Evolutionary conservation across 37 sponge, comb jelly and placozoan genomes (phyloP).

Genomic region (Theonella swinhoei): DNA sequence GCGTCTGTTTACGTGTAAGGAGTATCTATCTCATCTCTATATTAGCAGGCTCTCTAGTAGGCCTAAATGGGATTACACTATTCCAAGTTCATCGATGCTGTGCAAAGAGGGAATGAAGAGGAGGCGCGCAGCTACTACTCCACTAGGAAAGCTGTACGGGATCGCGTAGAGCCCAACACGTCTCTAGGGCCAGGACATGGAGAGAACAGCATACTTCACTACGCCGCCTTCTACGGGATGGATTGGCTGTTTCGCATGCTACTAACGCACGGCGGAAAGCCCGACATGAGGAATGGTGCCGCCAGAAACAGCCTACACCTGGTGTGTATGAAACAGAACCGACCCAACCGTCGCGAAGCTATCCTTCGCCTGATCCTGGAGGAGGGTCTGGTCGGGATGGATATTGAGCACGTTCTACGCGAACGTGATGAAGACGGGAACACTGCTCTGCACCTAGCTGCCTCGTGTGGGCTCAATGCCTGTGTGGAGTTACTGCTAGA

Average conservation of each 20-base stretch:
- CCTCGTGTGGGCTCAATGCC: conserved; percentile 40
- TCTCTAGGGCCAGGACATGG: conserved; percentile 12
- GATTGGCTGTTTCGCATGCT: conserved; percentile 40
- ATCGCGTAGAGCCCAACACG: conserved; percentile 40
- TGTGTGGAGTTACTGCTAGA: conserved; percentile 73
- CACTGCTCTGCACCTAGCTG: conserved; percentile 72
- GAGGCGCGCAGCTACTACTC: conserved; percentile 23
- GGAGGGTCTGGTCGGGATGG: conserved; percentile 10
- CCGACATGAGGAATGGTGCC: conserved; percentile 32
- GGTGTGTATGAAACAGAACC: conserved; percentile 27
- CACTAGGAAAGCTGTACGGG: conserved; percentile 28
- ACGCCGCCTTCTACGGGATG: conserved; percentile 51
- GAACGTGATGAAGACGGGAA: conserved; percentile 66
- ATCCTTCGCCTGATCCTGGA: conserved; percentile 23
- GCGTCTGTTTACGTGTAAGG: no score
- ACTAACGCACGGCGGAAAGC: neutral
- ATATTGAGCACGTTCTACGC: conserved; percentile 25
- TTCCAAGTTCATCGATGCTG: conserved; percentile 35
- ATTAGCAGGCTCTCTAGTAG: neutral
- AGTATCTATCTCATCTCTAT: no score
- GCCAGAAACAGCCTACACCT: conserved; percentile 62
- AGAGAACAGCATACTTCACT: conserved; percentile 43
- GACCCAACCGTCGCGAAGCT: neutral
- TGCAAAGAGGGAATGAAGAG: conserved; percentile 18
- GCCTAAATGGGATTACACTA: conserved; percentile 38